phyloP scores from a whole-genome alignment of 1,140 invertebrate genomes.

The Metaphire vulgaris region DNA sequence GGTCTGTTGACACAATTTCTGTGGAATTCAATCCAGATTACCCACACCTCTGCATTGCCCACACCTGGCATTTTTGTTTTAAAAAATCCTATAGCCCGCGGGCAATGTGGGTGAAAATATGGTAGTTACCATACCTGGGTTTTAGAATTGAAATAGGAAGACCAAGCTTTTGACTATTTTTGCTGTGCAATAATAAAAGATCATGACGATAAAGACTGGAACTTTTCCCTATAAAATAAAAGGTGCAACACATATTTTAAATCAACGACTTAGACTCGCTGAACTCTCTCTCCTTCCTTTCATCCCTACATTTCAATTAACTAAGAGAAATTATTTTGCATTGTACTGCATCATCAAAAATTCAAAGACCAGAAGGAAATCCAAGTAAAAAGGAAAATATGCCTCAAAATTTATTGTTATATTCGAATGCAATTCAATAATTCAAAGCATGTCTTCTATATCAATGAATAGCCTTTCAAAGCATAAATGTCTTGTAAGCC shows the following conservation, averaged over 20 bases:
- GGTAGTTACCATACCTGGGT: no score
- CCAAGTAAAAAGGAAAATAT: no score
- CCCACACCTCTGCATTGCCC: no score
- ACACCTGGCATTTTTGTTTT: no score
- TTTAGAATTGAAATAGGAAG: neutral
- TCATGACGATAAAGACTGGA: slow-evolving; percentile 92
- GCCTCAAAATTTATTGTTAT: no score
- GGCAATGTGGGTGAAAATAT: no score
- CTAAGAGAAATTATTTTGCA: neutral
- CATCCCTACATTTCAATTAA: neutral
- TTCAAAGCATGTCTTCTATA: neutral
- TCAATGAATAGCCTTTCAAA: neutral
- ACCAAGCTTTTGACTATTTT: slow-evolving; percentile 73
- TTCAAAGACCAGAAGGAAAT: neutral
- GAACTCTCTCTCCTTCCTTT: no score
- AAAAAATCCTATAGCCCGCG: no score
- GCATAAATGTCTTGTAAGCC: neutral
- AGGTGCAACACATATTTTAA: neutral
- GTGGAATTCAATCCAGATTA: no score
- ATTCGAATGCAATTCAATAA: neutral
- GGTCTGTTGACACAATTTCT: no score
- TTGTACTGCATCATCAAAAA: neutral
- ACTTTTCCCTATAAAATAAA: slow-evolving; percentile 65
- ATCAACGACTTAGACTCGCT: no score
- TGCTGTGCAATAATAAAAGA: slow-evolving; percentile 71